Base-by-base conservation (phyloP, 2,888 invertebrate genomes). In the Tetragonula carbonaria region DNA sequence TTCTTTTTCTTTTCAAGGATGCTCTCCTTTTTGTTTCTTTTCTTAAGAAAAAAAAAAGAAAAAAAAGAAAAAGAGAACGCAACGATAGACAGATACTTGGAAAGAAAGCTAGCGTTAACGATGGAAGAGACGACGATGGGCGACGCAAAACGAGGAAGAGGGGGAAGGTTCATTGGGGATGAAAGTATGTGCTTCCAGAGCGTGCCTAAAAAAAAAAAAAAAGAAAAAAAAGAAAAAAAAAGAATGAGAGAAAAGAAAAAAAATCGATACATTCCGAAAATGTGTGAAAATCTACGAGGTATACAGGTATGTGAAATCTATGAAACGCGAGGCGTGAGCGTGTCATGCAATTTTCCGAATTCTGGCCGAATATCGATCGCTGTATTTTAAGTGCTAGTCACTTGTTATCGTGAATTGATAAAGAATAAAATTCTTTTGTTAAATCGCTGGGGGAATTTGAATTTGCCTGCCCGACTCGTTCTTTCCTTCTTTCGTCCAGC, bases 341-440 rank as follows among this genome's bases (percentile, higher is more conserved):
- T 83, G 81, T 86, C 67, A 74, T 82, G 79, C 74, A 78, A 78
- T 81, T 85, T 78, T 80, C 55, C 84, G 90, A 89, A 87, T 90
- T 83, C 89, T 84, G 86, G 89, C 85, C 80, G 89, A 45, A 86
- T 87, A 89, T 87, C 84, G 86, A 87, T 91, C 90, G 90, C 86
- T 87, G 84, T 86, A 89, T 90, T 94, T 90, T 92, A 92, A 94
- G 94, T 94, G 94, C 94, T 94, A 94, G 94, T 94, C 94, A 94
- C 94, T 94, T 93, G 93, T 93, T 93, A 93, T 91, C 91, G 90
- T 92, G 90, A 92, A 92, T 91, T 92, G 89, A 93, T 88, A 91
- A 93, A 92, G 90, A 93, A 93, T 93, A 93, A 93, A 93, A 89
- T 92, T 92, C 91, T 92, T 92, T 93, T 91, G 92, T 93, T 93